Evolutionary conservation across 2,113 vertebrate genomes (phyloP).

Genomic region (Gasterosteus aculeatus): DNA sequence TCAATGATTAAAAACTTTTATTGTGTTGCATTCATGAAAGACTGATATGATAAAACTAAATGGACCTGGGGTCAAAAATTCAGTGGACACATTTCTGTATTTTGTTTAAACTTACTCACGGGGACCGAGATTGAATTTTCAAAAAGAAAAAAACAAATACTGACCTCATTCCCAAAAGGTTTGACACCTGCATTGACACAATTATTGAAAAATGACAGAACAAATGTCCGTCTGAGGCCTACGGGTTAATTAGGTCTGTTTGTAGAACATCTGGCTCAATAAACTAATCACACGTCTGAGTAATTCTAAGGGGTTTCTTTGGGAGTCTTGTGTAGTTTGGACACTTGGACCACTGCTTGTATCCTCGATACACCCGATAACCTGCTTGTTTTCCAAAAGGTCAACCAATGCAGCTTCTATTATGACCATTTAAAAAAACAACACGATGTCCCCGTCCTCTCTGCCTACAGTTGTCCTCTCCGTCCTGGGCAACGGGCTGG

Average conservation of each 20-base stretch:
- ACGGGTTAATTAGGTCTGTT: neutral
- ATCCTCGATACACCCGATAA: neutral
- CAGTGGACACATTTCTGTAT: too few species aligned
- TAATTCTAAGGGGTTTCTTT: neutral
- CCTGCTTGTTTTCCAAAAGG: too few species aligned
- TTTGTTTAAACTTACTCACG: too few species aligned
- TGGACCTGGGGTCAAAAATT: too few species aligned
- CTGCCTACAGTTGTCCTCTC: slow-evolving; percentile 69
- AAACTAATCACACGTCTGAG: neutral
- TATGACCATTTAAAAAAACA: neutral
- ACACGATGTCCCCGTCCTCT: neutral
- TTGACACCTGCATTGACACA: neutral
- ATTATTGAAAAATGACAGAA: neutral
- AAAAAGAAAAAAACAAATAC: neutral
- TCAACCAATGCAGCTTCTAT: neutral
- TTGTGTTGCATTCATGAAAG: too few species aligned
- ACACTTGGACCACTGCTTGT: neutral
- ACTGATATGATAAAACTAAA: too few species aligned
- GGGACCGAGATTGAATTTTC: neutral
- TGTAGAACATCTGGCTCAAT: neutral
- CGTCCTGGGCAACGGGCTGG: slow-evolving; percentile 73
- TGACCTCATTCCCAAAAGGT: neutral
- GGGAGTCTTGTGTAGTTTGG: neutral
- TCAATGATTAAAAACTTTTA: neutral
- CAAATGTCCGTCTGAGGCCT: neutral